Evolutionary conservation across 2,113 vertebrate species (phyloP).

Genomic region (Scophthalmus maximus): DNA sequence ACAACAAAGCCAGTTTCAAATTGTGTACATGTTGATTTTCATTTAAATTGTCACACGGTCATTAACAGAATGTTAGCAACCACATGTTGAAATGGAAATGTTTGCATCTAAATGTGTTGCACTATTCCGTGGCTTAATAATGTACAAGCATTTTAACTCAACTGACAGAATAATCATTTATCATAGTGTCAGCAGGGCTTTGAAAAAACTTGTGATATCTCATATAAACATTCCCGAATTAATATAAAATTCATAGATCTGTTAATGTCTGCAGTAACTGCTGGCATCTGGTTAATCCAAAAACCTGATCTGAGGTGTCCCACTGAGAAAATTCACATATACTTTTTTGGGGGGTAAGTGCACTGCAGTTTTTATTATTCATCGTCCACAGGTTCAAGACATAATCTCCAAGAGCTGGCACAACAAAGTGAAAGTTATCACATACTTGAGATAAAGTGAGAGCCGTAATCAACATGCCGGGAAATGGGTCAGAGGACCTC

Average conservation of each 20-base stretch:
- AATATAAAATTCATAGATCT: not conserved
- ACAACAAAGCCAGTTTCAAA: too few species aligned
- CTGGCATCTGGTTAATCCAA: not conserved
- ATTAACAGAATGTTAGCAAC: too few species aligned
- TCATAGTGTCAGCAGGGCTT: not conserved
- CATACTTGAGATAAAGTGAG: conserved; percentile 33
- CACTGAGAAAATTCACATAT: not conserved
- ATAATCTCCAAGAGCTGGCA: conserved; percentile 28
- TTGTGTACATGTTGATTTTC: too few species aligned
- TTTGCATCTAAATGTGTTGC: too few species aligned
- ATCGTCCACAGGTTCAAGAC: conserved; percentile 39
- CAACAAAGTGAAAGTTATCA: conserved; percentile 29
- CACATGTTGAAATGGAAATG: too few species aligned
- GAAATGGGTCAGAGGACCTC: conserved; percentile 42
- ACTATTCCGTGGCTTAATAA: not conserved
- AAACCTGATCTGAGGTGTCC: conserved; percentile 17
- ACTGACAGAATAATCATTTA: not conserved
- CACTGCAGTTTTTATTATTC: conserved; percentile 24
- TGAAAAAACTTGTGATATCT: not conserved
- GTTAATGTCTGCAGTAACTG: not conserved
- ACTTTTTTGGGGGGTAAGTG: not conserved
- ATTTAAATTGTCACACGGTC: too few species aligned
- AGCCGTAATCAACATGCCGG: conserved; percentile 46
- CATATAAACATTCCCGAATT: not conserved
- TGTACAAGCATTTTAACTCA: not conserved